These are phyloP conservation scores for Piaya cayana DNA, from an alignment of 2,113 vertebrate species.

Conservation along the genomic window DNA sequence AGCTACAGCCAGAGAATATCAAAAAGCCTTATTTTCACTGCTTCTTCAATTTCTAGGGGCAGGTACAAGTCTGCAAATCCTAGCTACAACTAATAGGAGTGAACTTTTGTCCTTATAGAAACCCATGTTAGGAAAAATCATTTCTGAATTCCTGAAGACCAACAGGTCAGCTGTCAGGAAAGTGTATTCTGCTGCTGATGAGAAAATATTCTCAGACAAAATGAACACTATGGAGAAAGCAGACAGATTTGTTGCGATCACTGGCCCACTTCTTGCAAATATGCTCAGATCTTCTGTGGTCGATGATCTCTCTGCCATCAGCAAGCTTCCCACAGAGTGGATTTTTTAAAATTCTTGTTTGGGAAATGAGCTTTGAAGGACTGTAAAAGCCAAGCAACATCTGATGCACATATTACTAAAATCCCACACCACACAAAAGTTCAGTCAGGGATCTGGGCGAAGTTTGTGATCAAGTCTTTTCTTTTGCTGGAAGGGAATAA, in stretches of 20 bases:
- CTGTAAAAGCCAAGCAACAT: neutral
- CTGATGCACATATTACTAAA: neutral
- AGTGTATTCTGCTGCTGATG: neutral
- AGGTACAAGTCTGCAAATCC: neutral
- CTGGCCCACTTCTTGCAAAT: neutral
- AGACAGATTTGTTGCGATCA: neutral
- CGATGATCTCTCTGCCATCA: neutral
- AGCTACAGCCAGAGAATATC: no score
- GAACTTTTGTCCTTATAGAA: neutral
- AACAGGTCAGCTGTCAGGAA: neutral
- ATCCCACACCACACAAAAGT: neutral
- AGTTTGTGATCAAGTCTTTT: neutral
- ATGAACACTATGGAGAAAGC: neutral
- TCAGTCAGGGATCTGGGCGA: neutral
- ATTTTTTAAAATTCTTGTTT: neutral
- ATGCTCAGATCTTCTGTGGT: neutral
- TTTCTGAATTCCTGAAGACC: neutral
- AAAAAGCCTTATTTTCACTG: no score
- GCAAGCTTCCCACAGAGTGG: neutral
- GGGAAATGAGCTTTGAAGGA: neutral
- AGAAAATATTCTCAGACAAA: neutral
- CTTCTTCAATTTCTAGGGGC: no score
- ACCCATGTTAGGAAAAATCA: neutral
- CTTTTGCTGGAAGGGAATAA: neutral
- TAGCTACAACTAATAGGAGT: neutral